These are phyloP conservation scores for Mobula hypostoma DNA, from an alignment of 2,113 vertebrate species.

Conservation along the genomic window DNA sequence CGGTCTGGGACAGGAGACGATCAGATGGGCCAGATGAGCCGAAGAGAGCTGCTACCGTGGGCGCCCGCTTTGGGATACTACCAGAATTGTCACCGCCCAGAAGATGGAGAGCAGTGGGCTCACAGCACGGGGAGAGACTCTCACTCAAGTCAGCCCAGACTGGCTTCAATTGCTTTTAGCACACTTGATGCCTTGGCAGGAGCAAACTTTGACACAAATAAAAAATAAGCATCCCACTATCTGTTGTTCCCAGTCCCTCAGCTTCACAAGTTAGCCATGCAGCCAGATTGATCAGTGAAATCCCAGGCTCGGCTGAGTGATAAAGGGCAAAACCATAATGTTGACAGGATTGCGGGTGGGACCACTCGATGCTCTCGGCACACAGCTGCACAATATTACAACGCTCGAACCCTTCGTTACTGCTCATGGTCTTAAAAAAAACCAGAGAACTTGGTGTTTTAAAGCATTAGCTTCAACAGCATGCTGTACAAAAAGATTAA, in stretches of 20 bases:
- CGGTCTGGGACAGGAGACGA: not conserved
- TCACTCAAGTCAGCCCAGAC: not conserved
- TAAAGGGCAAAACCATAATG: too few relatives aligned
- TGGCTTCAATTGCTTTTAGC: not conserved
- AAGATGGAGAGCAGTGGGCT: too few relatives aligned
- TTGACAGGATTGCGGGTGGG: too few relatives aligned
- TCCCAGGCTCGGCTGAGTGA: not conserved
- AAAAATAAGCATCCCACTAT: too few relatives aligned
- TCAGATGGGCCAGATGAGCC: not conserved
- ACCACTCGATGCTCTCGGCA: not conserved
- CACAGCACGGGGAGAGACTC: not conserved
- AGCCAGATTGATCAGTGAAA: not conserved
- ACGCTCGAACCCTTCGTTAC: not conserved
- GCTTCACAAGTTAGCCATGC: not conserved
- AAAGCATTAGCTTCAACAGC: not conserved
- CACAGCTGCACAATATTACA: not conserved
- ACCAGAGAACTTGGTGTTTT: not conserved
- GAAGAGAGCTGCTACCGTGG: not conserved
- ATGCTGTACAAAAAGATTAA: too few relatives aligned
- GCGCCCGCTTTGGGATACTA: not conserved
- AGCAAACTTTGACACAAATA: not conserved
- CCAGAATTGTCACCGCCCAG: not conserved
- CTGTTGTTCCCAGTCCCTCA: too few relatives aligned
- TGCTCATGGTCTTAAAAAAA: not conserved
- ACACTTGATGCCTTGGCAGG: not conserved